Evolutionary conservation across 1,140 invertebrate species (phyloP).

Genomic region (Campoletis sonorensis): DNA sequence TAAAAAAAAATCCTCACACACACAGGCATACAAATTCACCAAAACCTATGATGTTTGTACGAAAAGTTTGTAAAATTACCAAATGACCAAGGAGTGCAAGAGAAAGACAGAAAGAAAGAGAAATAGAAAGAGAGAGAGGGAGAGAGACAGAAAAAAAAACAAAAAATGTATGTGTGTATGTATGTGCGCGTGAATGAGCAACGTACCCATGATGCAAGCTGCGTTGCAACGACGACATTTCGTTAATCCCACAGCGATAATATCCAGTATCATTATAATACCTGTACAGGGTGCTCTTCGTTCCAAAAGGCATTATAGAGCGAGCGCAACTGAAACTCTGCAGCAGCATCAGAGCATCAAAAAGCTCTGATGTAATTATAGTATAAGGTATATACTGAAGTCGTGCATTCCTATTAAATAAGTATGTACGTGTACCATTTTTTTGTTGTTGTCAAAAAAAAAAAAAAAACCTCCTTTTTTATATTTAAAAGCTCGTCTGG

Average conservation of each 20-base stretch:
- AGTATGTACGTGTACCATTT: no score
- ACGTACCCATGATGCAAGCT: not conserved
- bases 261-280: conserved; percentile 22
- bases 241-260: conserved; percentile 19
- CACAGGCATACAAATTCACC: not conserved
- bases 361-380: conserved; percentile 11
- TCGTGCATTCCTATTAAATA: not conserved
- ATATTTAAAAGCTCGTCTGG: no score
- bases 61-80: conserved; percentile 26
- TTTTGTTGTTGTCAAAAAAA: no score
- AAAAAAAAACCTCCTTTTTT: no score
- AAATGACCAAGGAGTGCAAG: conserved; percentile 62
- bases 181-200: conserved; percentile 59
- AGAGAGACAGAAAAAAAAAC: no score
- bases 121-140: no score
- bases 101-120: no score
- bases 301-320: not conserved
- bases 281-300: not conserved
- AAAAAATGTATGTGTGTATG: conserved; percentile 56
- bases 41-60: conserved; percentile 9
- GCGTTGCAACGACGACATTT: conserved; percentile 10
- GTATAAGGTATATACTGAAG: not conserved
- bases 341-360: not conserved
- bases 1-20: conserved; percentile 33
- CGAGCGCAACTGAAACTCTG: not conserved